Percentiles rank a stretch among this genome's conserved stretches.
These are phyloP conservation scores for Rhagoletis pomonella DNA, from an alignment of 1,140 invertebrate genomes.

Conservation along the genomic window DNA sequence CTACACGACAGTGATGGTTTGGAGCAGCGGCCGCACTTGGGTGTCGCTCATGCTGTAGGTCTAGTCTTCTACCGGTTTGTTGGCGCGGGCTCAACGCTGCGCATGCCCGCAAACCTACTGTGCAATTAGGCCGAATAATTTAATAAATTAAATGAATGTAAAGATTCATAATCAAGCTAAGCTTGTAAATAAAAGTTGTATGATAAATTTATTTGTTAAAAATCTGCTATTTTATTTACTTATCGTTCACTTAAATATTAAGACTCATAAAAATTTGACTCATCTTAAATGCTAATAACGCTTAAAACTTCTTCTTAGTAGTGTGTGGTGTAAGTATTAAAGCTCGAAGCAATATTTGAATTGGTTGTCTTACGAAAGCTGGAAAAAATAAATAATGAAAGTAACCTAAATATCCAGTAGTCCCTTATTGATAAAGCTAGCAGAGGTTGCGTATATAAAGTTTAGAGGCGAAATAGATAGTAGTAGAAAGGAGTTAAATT, in stretches of 20 bases:
- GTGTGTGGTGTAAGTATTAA: neutral
- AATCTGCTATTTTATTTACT: conserved; percentile 49
- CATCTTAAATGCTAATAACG: neutral
- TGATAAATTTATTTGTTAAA: conserved; percentile 19
- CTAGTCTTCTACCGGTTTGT: conserved; percentile 5
- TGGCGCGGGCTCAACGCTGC: neutral
- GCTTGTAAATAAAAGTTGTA: neutral
- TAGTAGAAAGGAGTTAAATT: too few species aligned
- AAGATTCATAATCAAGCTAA: neutral
- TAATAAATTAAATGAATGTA: neutral
- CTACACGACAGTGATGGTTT: neutral
- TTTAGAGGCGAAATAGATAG: too few species aligned
- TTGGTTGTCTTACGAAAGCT: neutral
- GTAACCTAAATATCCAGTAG: neutral
- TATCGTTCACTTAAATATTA: conserved; percentile 44
- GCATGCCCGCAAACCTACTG: neutral
- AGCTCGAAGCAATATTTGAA: neutral
- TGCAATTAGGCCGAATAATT: neutral
- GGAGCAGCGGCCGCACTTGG: neutral
- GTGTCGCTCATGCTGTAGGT: neutral
- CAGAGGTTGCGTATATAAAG: too few species aligned
- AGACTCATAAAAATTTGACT: conserved; percentile 48
- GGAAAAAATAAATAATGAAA: conserved; percentile 6
- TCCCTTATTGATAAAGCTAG: too few species aligned
- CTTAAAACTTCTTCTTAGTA: neutral